Evolutionary conservation across 2,888 invertebrate species (phyloP), one percentile per base, ranked within the genome.

Genomic region (Parnassius glacialis): DNA sequence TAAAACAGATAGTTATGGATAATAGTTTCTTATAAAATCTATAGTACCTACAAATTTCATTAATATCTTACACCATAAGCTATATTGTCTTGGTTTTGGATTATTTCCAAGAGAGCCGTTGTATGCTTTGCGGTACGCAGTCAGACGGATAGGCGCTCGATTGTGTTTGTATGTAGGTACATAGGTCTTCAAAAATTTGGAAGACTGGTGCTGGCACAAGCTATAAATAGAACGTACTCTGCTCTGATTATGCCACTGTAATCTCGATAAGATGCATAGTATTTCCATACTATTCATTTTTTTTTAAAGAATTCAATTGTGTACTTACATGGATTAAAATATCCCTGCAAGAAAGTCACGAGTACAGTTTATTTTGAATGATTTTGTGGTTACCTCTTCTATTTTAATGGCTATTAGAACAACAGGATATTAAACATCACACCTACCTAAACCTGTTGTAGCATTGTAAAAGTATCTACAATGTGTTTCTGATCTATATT

Each of bases 71-170:
- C 34, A 34, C 34, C 34, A 34, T 7, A 34, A 7, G 34, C 59
- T 56, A 59, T 55, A 56, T 56, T 52, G 51, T 59, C 34, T 48
- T 13, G 13, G 20, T 41, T 34, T 61, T 64, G 61, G 64, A 64
- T 16, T 45, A 20, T 42, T 53, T 64, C 64, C 64, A 64, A 57
- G 53, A 53, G 44, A 5, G 50, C 16, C 41, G 50, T 61, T 45
- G 50, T 48, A 43, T 43, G 9, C 56, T 56, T 10, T 42, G 51
- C 48, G 51, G 59, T 45, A 44, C 20, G n/a, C 42, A 59, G 57
- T 59, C 16, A 56, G 54, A 53, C 55, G n/a, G 12, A 51, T 52
- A 42, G 57, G 11, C 45, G 41, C 20, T 63, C 52, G 43, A 57
- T 53, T 57, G 57, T 57, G 11, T 12, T 51, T 59, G 47, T 59